Conservation (phyloP, 2,888 invertebrate genomes). For the Platycnemis pennipes region DNA sequence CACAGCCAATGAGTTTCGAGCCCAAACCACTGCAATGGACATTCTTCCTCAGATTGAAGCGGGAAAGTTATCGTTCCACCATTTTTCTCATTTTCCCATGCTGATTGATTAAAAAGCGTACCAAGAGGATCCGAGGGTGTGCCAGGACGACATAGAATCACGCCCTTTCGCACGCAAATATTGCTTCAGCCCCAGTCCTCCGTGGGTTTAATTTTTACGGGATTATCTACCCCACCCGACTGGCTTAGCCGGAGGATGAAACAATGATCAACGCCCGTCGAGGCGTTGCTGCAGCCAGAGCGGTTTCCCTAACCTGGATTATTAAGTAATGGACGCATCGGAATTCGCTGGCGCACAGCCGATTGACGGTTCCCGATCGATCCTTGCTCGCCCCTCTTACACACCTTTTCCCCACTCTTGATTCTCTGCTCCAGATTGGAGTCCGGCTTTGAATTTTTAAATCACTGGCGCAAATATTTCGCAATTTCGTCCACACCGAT, state of each 20-base stretch:
- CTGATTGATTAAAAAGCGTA: neutral
- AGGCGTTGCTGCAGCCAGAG: neutral
- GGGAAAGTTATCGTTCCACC: neutral
- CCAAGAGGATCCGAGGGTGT: neutral
- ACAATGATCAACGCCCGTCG: slow-evolving; percentile 9
- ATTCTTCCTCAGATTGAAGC: neutral
- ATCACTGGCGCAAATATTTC: neutral
- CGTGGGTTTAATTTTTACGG: neutral
- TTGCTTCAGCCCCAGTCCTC: neutral
- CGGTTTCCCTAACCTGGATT: neutral
- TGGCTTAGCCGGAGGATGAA: neutral
- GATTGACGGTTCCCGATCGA: neutral
- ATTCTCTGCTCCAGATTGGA: neutral
- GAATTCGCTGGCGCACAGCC: neutral
- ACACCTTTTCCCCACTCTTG: neutral
- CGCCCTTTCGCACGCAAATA: neutral
- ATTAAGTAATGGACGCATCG: neutral
- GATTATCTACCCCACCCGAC: neutral
- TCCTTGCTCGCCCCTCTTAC: neutral
- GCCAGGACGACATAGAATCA: neutral
- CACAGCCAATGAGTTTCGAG: no score
- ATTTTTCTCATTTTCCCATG: neutral
- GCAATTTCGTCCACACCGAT: neutral
- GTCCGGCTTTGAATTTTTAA: neutral
- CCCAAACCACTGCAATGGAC: no score